Evolutionary conservation across 1,140 invertebrate genomes (phyloP).

Genomic region (Magallana gigas): DNA sequence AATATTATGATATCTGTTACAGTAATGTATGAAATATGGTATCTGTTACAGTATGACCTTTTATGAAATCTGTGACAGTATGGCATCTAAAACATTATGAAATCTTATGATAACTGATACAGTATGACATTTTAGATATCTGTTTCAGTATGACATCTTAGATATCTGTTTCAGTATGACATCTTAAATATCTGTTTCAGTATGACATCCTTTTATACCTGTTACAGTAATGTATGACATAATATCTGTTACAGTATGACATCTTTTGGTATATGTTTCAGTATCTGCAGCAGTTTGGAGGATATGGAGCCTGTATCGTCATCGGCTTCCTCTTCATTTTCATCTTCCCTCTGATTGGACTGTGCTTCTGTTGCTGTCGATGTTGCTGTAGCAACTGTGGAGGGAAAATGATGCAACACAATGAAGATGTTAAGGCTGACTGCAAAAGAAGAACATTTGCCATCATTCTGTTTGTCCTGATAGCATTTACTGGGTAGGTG

Average conservation of each 20-base stretch:
- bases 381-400: constrained; percentile 86
- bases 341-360: constrained; percentile 84
- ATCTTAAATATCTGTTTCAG: too few species aligned
- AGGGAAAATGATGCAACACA: constrained; percentile 82
- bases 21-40: too few species aligned
- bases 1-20: too few species aligned
- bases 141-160: too few species aligned
- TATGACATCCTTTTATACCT: constrained; percentile 57
- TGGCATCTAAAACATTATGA: too few species aligned
- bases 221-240: too few species aligned
- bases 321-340: constrained; percentile 83
- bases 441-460: constrained; percentile 87
- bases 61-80: constrained; percentile 65
- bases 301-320: constrained; percentile 81
- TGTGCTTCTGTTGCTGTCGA: constrained; percentile 90
- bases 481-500: constrained; percentile 87
- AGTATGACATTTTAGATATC: too few species aligned
- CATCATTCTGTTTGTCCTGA: constrained; percentile 85
- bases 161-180: too few species aligned
- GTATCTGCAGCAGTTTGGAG: constrained; percentile 63
- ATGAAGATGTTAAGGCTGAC: constrained; percentile 43
- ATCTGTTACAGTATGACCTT: neutral
- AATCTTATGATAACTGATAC: too few species aligned
- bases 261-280: constrained; percentile 63
- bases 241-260: neutral